Percentiles rank a stretch among this genome's conserved stretches.
Conservation (phyloP, 2,113 vertebrate genomes). For the Elgaria multicarinata region DNA sequence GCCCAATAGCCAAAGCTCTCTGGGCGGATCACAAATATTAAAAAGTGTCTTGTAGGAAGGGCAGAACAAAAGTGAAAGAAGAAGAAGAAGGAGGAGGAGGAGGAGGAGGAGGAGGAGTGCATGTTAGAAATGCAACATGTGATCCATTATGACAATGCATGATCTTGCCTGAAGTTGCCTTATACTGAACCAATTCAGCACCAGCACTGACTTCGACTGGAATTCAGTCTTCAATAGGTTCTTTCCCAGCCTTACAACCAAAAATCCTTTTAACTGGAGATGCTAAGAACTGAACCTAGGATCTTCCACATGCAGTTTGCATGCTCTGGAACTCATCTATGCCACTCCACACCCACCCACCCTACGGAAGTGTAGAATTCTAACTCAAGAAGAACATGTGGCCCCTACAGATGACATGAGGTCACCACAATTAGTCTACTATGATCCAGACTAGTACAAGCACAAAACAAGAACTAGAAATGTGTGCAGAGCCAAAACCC, state of each 20-base stretch:
- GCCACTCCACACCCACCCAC: not conserved
- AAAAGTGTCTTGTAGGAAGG: not conserved
- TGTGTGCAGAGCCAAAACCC: not conserved
- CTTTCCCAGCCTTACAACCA: not conserved
- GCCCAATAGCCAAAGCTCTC: too few relatives aligned
- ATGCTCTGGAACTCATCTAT: not conserved
- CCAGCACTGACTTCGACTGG: not conserved
- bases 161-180: not conserved
- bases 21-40: too few relatives aligned
- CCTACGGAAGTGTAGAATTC: not conserved
- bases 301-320: not conserved
- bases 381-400: not conserved
- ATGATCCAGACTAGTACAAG: not conserved
- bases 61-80: not conserved
- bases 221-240: too few relatives aligned
- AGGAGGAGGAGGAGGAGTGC: too few relatives aligned
- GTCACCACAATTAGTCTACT: not conserved
- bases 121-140: not conserved
- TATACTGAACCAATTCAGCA: not conserved
- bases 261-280: not conserved
- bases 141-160: not conserved
- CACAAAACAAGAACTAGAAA: not conserved
- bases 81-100: too few relatives aligned
- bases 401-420: not conserved
- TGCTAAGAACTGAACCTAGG: not conserved